Conservation (phyloP, 1,140 invertebrate species). For the Dendrolimus punctatus region DNA sequence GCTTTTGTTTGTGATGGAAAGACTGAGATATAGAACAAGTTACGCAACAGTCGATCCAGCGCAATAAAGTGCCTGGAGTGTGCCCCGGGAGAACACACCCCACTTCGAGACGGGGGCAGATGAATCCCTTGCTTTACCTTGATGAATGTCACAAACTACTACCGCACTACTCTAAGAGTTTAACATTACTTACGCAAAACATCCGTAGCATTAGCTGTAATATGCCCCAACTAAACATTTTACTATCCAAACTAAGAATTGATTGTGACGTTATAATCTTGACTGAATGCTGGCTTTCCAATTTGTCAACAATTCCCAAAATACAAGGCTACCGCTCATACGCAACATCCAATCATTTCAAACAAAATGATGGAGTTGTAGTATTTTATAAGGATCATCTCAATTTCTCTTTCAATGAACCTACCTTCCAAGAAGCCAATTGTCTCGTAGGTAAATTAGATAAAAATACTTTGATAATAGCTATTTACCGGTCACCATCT, state of each 20-base stretch:
- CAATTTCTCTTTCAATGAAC: constrained; percentile 1
- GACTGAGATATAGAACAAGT: too few relatives aligned
- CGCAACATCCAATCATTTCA: constrained; percentile 3
- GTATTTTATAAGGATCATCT: constrained; percentile 11
- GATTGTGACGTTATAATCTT: constrained; percentile 3
- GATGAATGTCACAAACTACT: constrained; percentile 1
- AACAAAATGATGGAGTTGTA: constrained; percentile 20
- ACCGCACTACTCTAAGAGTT: too few relatives aligned
- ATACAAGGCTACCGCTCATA: background rate
- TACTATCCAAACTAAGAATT: background rate
- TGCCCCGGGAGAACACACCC: too few relatives aligned
- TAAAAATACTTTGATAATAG: constrained; percentile 7
- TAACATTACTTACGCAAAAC: constrained; percentile 3
- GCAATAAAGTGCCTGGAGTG: too few relatives aligned
- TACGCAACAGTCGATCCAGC: too few relatives aligned
- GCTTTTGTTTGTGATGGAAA: too few relatives aligned
- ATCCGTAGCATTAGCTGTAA: constrained; percentile 4
- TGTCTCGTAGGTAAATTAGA: constrained; percentile 7
- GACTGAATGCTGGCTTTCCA: constrained; percentile 3
- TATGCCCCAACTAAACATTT: background rate
- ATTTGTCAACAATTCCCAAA: background rate
- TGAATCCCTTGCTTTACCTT: too few relatives aligned
- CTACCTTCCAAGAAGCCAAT: constrained; percentile 1
- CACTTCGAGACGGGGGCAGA: too few relatives aligned
- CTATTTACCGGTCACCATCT: constrained; percentile 19